Evolutionary conservation across 2,113 vertebrate genomes (phyloP).

Genomic region (Gorsachius goisagi): DNA sequence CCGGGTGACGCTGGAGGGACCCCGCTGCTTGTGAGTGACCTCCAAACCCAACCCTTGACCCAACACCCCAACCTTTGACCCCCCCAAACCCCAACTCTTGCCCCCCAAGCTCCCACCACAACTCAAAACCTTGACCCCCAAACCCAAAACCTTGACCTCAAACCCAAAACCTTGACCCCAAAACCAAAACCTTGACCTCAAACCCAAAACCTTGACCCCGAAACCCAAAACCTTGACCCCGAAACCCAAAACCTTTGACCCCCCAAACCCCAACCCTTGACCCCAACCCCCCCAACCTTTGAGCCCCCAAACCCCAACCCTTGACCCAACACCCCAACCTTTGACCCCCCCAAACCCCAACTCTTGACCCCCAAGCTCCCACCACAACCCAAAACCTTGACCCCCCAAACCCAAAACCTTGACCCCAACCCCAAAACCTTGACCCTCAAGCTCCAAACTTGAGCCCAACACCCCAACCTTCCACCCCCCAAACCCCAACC

Average conservation of each 20-base stretch:
- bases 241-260: not conserved
- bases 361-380: not conserved
- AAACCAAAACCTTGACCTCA: too few species aligned
- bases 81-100: not conserved
- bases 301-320: too few species aligned
- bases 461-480: not conserved
- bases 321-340: not conserved
- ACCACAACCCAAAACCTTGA: too few species aligned
- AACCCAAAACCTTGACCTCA: not conserved
- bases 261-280: not conserved
- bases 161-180: too few species aligned
- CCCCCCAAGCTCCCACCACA: not conserved
- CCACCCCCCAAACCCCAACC: not conserved
- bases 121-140: not conserved
- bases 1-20: not conserved
- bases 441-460: not conserved
- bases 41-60: not conserved
- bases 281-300: not conserved
- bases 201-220: too few species aligned
- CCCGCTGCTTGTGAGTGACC: conserved; percentile 9
- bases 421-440: not conserved
- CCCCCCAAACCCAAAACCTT: too few species aligned
- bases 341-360: not conserved
- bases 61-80: not conserved
- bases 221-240: not conserved